These are phyloP conservation scores for Neodiprion virginianus DNA, from an alignment of 1,140 invertebrate genomes.

Conservation along the genomic window DNA sequence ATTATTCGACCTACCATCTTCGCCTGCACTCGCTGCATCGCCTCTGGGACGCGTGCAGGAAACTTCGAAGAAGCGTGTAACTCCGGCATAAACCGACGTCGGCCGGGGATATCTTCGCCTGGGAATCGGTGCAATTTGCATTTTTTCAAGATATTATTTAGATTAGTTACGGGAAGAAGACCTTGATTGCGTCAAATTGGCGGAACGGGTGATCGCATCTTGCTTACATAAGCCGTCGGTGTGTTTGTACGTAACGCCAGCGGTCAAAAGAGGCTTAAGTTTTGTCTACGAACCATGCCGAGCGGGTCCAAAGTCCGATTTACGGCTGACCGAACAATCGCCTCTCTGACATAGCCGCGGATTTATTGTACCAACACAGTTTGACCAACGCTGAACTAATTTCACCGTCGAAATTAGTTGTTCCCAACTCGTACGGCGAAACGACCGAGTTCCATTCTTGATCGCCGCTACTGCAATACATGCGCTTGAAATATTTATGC, in stretches of 20 bases:
- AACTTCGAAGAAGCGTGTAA: neutral
- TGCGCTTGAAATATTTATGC: too few species aligned
- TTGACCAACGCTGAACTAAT: neutral
- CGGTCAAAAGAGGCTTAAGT: neutral
- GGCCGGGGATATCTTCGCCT: neutral
- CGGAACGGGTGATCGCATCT: slow-evolving; percentile 20
- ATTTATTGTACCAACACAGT: neutral
- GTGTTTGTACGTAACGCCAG: neutral
- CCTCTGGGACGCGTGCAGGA: neutral
- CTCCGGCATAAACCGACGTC: neutral
- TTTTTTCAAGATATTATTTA: slow-evolving; percentile 26
- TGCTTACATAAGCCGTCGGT: slow-evolving; percentile 14
- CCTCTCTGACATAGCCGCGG: neutral
- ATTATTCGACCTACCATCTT: too few species aligned
- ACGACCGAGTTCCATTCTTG: neutral
- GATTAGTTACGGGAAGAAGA: slow-evolving; percentile 23
- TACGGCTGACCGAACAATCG: neutral
- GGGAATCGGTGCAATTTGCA: slow-evolving; percentile 23
- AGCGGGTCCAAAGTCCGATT: neutral
- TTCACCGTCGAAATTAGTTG: neutral
- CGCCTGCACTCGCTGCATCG: too few species aligned
- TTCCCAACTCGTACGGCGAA: neutral
- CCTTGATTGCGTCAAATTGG: slow-evolving; percentile 30
- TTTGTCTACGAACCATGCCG: neutral
- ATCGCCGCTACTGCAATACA: neutral